phyloP scores from a whole-genome alignment of 1,140 invertebrate genomes.

The Cotesia chilonis region DNA sequence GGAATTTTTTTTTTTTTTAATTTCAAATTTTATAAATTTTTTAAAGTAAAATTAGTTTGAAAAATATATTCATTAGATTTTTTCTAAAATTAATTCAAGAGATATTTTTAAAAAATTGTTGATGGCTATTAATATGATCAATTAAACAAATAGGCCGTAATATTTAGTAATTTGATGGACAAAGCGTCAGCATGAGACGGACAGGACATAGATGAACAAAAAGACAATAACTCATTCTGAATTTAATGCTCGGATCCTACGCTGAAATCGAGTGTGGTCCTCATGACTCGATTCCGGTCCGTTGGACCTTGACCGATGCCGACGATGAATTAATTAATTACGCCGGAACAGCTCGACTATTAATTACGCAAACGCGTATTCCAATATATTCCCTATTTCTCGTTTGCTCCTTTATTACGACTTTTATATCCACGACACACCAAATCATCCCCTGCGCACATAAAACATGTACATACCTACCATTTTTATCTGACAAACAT shows the following conservation, averaged over 20 bases:
- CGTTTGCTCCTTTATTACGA: neutral
- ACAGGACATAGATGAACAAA: neutral
- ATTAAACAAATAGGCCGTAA: too few relatives aligned
- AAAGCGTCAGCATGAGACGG: neutral
- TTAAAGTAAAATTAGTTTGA: too few relatives aligned
- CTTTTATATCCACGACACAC: conserved; percentile 3
- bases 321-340: conserved; percentile 46
- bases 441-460: neutral
- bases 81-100: too few relatives aligned
- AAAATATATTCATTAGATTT: too few relatives aligned
- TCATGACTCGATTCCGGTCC: conserved; percentile 34
- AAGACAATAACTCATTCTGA: conserved; percentile 8
- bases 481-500: too few relatives aligned
- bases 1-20: too few relatives aligned
- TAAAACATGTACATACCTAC: too few relatives aligned
- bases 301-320: conserved; percentile 42
- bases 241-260: conserved; percentile 15
- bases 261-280: conserved; percentile 29
- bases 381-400: conserved; percentile 34
- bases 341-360: conserved; percentile 38
- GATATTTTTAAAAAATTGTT: too few relatives aligned
- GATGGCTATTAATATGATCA: too few relatives aligned
- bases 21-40: too few relatives aligned
- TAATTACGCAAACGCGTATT: conserved; percentile 46
- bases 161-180: too few relatives aligned